Base-by-base conservation (phyloP, 1,140 invertebrate genomes). In the Hylyphantes graminicola region DNA sequence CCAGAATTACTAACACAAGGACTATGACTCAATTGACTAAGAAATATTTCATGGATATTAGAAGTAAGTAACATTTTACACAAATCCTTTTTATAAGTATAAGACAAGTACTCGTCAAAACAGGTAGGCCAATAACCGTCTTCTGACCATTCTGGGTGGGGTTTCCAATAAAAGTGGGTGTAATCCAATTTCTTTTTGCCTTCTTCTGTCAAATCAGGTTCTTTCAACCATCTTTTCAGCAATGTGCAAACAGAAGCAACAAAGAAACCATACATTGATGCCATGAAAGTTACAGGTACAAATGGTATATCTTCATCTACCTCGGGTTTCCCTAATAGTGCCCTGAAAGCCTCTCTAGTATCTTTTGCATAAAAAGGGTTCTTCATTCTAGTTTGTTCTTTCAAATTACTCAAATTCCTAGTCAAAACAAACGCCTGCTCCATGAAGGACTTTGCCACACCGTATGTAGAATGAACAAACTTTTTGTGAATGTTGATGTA, bases 31-130 rank as follows among this genome's bases (percentile, higher is more conserved):
- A 12, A 17, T 50, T 74, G 80, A 7, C n/a, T 51, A 55, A 35
- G 50, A 67, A 74, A 83, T 50, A 57, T 74, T 12, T 74, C 55
- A 83, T 83, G 54, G 17, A 75, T 55, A 75, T 83, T 35, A 61
- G 19, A 21, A 17, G 61, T 83, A 17, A 75, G 48, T 3, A 83
- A n/a, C 61, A 83, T 64, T 83, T 59, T 74, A 13, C 57, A 51
- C 19, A 83, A 55, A 50, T 74, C 59, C 4, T 74, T 53, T n/a
- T 55, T 55, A 57, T 63, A 83, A 19, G 64, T 50, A 19, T 55
- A 9, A 21, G 80, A n/a, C 19, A 83, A 7, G 57, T 83, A 83
- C 19, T 75, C 65, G 8, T 83, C 61, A 67, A 83, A 83, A 83
- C 80, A 83, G 0, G n/a, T 21, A 8, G 48, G 19, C 59, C 7